Evolutionary conservation across 2,113 vertebrate species (phyloP).

Genomic region (Amblyornis subalaris): DNA sequence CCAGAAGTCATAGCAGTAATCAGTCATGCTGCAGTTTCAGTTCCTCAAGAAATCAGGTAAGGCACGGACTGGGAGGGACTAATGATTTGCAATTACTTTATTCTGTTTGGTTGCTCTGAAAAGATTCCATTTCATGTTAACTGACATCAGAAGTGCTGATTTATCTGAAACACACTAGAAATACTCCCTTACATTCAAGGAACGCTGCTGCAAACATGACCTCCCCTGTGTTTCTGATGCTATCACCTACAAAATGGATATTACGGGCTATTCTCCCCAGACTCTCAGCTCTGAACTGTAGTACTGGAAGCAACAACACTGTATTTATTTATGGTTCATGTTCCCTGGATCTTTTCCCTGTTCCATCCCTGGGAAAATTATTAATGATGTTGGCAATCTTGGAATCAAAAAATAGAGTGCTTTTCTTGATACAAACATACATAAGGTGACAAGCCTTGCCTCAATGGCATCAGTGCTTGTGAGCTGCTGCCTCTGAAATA

Average conservation of each 20-base stretch:
- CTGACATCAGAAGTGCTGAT: not conserved
- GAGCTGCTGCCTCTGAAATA: not conserved
- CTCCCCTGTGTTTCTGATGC: not conserved
- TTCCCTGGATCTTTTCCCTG: not conserved
- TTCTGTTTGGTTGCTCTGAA: not conserved
- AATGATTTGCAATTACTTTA: slow-evolving; percentile 1
- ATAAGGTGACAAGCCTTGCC: not conserved
- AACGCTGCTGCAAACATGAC: not conserved
- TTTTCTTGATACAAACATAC: not conserved
- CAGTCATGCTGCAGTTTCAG: not conserved
- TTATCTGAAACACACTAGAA: not conserved
- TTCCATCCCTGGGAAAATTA: not conserved
- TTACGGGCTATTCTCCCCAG: not conserved
- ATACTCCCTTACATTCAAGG: not conserved
- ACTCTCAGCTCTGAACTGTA: not conserved
- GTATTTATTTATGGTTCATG: not conserved
- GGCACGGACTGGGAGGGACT: not conserved
- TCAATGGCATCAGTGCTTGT: not conserved
- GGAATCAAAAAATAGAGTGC: not conserved
- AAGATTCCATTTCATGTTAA: not conserved
- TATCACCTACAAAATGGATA: not conserved
- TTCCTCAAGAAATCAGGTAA: not conserved
- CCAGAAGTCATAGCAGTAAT: not conserved
- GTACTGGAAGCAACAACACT: not conserved
- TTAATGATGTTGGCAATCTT: not conserved